These are phyloP conservation scores for Micronycteris hirsuta DNA, from an alignment of 2,113 vertebrate species.

Conservation along the genomic window DNA sequence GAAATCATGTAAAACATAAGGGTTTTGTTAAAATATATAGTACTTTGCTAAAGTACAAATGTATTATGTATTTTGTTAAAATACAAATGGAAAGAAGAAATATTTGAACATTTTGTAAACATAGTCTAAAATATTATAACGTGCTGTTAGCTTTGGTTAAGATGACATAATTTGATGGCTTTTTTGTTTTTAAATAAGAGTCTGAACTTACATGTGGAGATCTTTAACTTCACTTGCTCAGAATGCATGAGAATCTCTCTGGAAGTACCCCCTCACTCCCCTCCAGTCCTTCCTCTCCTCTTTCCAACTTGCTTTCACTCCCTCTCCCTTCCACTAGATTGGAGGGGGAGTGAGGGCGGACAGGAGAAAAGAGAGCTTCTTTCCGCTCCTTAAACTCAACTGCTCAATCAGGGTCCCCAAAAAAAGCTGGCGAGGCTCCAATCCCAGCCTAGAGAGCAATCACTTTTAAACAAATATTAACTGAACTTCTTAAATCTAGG, in stretches of 20 bases:
- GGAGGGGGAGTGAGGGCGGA: not conserved
- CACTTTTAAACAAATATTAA: conserved; percentile 23
- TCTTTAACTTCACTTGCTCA: not conserved
- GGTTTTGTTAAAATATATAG: not conserved
- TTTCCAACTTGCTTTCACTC: not conserved
- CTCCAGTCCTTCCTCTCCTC: not conserved
- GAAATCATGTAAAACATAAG: not conserved
- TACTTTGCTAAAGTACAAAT: conserved; percentile 17
- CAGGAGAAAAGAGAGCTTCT: not conserved
- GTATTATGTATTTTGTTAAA: not conserved
- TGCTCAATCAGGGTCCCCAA: not conserved
- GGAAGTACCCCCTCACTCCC: not conserved
- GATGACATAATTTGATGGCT: not conserved
- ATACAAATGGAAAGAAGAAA: not conserved
- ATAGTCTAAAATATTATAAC: conserved; percentile 26
- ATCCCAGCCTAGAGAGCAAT: not conserved
- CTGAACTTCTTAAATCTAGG: not conserved
- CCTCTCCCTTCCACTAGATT: not conserved
- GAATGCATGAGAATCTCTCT: not conserved
- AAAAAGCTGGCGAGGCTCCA: not conserved
- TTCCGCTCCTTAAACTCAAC: not conserved
- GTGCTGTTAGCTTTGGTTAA: not conserved
- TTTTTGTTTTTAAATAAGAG: not conserved
- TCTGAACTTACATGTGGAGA: not conserved
- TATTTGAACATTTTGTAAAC: not conserved